phyloP scores from a whole-genome alignment of 2,797 vertebrate genomes.

The Danionella dracula region DNA sequence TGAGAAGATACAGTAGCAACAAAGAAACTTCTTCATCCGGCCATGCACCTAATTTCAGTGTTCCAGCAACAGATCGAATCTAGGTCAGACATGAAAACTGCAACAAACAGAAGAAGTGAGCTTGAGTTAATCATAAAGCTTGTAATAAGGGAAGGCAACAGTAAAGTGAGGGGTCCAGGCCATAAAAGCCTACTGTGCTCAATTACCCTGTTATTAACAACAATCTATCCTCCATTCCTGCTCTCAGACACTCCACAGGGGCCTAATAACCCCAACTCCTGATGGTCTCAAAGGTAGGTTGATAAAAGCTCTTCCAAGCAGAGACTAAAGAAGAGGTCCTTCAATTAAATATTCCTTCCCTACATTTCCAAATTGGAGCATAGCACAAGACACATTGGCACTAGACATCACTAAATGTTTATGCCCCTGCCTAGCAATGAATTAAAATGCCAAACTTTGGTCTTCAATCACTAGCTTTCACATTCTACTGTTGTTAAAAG shows the following conservation, averaged over 20 bases:
- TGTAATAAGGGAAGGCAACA: constrained; percentile 59
- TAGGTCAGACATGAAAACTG: constrained; percentile 43
- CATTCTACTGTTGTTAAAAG: too few species aligned
- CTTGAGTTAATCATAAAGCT: constrained; percentile 48
- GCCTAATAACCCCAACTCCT: constrained; percentile 68
- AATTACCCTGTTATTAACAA: constrained; percentile 70
- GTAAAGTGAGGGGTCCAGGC: constrained; percentile 56
- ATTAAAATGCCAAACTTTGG: constrained; percentile 53
- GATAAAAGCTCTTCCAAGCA: constrained; percentile 54
- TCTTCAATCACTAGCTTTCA: constrained; percentile 52
- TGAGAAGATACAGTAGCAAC: constrained; percentile 25
- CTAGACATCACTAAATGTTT: constrained; percentile 63
- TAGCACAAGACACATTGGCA: constrained; percentile 60
- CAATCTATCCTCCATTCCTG: constrained; percentile 65
- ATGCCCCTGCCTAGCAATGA: constrained; percentile 56
- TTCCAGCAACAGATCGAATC: constrained; percentile 31
- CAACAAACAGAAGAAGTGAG: constrained; percentile 49
- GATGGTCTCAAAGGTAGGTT: constrained; percentile 55
- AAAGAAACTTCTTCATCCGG: background rate
- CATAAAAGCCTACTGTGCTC: constrained; percentile 63
- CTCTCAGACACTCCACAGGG: constrained; percentile 65
- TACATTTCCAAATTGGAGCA: constrained; percentile 47
- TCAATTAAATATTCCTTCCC: constrained; percentile 56
- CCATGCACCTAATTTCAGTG: constrained; percentile 19
- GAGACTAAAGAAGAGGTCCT: constrained; percentile 61